phyloP scores from a whole-genome alignment of 2,113 vertebrate genomes.

The Sylvietta virens region DNA sequence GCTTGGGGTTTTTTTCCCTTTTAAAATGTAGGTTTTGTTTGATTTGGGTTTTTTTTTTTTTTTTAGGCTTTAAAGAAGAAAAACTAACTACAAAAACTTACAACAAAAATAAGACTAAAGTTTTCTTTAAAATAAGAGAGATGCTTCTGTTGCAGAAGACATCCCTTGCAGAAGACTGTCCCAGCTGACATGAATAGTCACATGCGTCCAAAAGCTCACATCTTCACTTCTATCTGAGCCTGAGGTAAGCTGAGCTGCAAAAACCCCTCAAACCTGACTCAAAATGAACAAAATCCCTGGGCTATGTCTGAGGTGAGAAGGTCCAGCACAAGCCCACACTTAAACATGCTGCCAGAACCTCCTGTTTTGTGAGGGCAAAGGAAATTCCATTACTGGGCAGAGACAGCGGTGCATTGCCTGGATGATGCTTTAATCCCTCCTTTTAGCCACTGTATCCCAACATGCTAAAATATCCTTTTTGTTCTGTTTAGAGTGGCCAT shows the following conservation, averaged over 20 bases:
- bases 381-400: neutral
- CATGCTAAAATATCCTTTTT: neutral
- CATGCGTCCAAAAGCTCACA: neutral
- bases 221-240: neutral
- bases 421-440: neutral
- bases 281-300: neutral
- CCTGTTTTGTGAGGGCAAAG: neutral
- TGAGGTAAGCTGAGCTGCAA: neutral
- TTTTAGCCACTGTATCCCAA: neutral
- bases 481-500: neutral
- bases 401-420: neutral
- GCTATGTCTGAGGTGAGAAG: neutral
- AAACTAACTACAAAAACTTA: neutral
- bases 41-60: neutral
- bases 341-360: neutral
- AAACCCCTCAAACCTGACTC: neutral
- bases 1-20: neutral
- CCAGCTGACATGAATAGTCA: neutral
- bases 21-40: neutral
- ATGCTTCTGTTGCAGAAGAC: neutral
- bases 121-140: neutral
- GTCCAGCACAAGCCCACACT: neutral
- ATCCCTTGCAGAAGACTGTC: neutral
- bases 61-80: neutral
- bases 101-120: neutral